A percentile compares a stretch with the other conserved stretches of the same genome.
Conservation (phyloP, 2,888 invertebrate genomes). For the Xanthia togata region DNA sequence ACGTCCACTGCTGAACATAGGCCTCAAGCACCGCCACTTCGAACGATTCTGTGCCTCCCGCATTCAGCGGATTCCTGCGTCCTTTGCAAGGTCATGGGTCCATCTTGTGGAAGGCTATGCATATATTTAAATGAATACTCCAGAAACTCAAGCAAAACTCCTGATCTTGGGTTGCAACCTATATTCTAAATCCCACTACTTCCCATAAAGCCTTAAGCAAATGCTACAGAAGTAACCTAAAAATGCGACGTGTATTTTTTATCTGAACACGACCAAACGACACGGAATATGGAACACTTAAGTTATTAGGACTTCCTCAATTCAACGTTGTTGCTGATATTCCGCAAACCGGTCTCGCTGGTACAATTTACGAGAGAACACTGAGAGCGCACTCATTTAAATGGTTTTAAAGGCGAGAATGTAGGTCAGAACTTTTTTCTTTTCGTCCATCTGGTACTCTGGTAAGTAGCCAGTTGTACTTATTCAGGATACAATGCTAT, state of each 20-base stretch:
- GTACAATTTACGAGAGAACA: conserved; percentile 52
- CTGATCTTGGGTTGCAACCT: neutral
- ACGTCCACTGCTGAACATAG: too few relatives aligned
- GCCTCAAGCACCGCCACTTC: too few relatives aligned
- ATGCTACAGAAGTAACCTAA: conserved; percentile 49
- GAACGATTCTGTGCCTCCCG: too few relatives aligned
- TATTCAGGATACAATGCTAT: neutral
- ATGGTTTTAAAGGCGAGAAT: conserved; percentile 33
- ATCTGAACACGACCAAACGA: conserved; percentile 63
- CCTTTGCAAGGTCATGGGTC: too few relatives aligned
- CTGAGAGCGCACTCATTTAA: conserved; percentile 23
- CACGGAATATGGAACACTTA: conserved; percentile 71
- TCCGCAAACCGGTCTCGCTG: conserved; percentile 74
- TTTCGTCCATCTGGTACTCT: conserved; percentile 8
- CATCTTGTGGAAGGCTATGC: neutral
- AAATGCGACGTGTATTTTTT: conserved; percentile 58
- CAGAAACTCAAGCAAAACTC: neutral
- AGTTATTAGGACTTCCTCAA: conserved; percentile 82
- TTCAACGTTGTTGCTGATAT: conserved; percentile 78
- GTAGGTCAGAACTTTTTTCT: conserved; percentile 38
- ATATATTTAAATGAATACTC: neutral
- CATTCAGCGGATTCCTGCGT: too few relatives aligned
- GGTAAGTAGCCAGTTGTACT: neutral
- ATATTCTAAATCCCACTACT: neutral
- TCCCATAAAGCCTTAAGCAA: neutral